Percentiles rank a stretch among this genome's conserved stretches.
phyloP scores from a whole-genome alignment of 2,113 vertebrate genomes.

The Phasianus colchicus region DNA sequence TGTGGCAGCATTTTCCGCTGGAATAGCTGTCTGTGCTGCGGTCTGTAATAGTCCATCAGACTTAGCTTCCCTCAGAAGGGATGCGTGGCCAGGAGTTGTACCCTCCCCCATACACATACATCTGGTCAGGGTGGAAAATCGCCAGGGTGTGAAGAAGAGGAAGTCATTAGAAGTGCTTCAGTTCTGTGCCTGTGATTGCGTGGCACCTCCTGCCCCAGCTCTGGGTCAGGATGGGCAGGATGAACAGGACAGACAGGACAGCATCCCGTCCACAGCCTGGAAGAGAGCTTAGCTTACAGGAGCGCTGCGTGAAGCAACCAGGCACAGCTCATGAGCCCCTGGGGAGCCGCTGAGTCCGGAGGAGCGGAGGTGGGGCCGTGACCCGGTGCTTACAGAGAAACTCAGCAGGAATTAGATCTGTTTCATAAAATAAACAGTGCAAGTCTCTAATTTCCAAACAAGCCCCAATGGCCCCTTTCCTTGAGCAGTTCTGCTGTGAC shows the following conservation, averaged over 20 bases:
- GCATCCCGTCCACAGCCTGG: background rate
- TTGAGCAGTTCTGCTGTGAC: conserved; percentile 65
- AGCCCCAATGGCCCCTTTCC: conserved; percentile 49
- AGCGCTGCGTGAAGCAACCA: background rate
- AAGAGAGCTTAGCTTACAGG: background rate
- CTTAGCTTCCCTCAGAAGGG: too few relatives aligned
- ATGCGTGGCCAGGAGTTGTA: background rate
- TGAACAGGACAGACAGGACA: background rate
- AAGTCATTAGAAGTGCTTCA: fast-evolving
- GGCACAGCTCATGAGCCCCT: background rate
- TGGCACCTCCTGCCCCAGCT: background rate
- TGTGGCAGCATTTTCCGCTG: background rate
- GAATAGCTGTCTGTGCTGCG: background rate
- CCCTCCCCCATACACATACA: background rate
- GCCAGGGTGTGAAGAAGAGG: background rate
- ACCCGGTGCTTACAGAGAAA: conserved; percentile 17
- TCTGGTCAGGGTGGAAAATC: background rate
- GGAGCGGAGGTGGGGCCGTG: background rate
- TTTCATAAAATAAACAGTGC: conserved; percentile 58
- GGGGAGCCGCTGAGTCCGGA: fast-evolving
- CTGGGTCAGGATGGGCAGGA: fast-evolving
- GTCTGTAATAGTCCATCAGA: background rate
- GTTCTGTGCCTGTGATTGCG: background rate
- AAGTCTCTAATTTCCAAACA: conserved; percentile 69
- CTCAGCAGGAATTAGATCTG: conserved; percentile 56